Evolutionary conservation across 2,888 invertebrate genomes (phyloP).

Genomic region (Ormyrus thymus): DNA sequence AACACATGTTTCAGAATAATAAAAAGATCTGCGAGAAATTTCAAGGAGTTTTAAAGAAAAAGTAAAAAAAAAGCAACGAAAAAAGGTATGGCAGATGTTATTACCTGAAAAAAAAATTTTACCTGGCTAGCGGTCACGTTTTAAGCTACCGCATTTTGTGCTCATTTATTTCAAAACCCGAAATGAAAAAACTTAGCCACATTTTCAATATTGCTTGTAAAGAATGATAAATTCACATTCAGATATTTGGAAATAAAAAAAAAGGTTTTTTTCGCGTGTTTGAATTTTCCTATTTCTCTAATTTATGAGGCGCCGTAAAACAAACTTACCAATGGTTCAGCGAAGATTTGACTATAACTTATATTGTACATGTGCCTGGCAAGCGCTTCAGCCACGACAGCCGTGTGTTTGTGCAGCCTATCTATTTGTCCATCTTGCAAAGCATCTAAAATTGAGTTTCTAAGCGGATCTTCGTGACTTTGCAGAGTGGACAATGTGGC

Average conservation of each 20-base stretch:
- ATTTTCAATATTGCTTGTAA: too few relatives aligned
- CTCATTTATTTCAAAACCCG: too few relatives aligned
- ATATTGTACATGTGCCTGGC: constrained; percentile 88
- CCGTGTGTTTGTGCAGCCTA: constrained; percentile 82
- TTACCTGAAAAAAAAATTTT: not conserved
- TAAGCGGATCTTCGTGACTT: constrained; percentile 80
- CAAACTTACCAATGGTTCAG: constrained; percentile 83
- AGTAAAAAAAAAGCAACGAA: not conserved
- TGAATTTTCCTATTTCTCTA: too few relatives aligned
- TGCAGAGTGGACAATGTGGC: constrained; percentile 91
- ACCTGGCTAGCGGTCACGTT: too few relatives aligned
- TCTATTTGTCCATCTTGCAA: constrained; percentile 78
- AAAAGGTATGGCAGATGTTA: not conserved
- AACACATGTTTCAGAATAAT: too few relatives aligned
- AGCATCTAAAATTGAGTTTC: constrained; percentile 81
- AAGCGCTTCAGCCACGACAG: constrained; percentile 87
- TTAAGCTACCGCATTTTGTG: not conserved
- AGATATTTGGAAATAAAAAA: too few relatives aligned
- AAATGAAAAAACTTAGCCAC: too few relatives aligned
- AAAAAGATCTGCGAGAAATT: too few relatives aligned
- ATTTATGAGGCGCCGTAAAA: too few relatives aligned
- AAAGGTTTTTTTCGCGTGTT: too few relatives aligned
- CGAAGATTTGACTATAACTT: constrained; percentile 80
- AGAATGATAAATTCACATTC: too few relatives aligned
- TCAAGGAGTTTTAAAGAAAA: too few relatives aligned